A percentile compares a stretch with the other conserved stretches of the same genome.
Conservation (phyloP, 2,888 invertebrate genomes). For the Lasioglossum vierecki region DNA sequence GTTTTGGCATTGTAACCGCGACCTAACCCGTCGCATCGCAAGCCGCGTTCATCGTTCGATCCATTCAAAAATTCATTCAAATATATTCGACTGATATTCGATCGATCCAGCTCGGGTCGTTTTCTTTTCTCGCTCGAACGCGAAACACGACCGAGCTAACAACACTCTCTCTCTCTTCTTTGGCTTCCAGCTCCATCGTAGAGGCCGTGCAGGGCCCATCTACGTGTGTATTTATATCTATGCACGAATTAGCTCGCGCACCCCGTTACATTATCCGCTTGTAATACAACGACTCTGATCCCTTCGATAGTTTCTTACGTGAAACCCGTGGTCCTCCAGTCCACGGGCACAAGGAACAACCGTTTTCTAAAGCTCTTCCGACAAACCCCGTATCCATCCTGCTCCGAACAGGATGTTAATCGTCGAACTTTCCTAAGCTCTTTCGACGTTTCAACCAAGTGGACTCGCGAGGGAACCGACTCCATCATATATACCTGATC, state of each 20-base stretch:
- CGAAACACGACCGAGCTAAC: slow-evolving; percentile 43
- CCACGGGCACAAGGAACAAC: slow-evolving; percentile 65
- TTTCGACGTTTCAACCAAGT: neutral
- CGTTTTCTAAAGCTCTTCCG: slow-evolving; percentile 58
- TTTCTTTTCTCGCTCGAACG: slow-evolving; percentile 26
- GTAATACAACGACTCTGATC: slow-evolving; percentile 63
- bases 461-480: neutral
- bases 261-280: slow-evolving; percentile 52
- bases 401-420: neutral
- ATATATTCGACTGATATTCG: neutral
- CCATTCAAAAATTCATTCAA: slow-evolving; percentile 5
- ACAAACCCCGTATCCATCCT: slow-evolving; percentile 6
- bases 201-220: slow-evolving; percentile 27
- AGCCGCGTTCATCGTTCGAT: slow-evolving; percentile 19
- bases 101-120: neutral
- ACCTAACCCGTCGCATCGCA: neutral
- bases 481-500: neutral
- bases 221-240: slow-evolving; percentile 53
- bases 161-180: slow-evolving; percentile 42
- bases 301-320: slow-evolving; percentile 63
- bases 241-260: slow-evolving; percentile 48
- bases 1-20: slow-evolving; percentile 68
- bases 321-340: slow-evolving; percentile 36
- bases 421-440: neutral
- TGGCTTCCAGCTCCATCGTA: slow-evolving; percentile 64